Base-by-base conservation (phyloP, 2,113 vertebrate species). In the Pangasianodon hypophthalmus region DNA sequence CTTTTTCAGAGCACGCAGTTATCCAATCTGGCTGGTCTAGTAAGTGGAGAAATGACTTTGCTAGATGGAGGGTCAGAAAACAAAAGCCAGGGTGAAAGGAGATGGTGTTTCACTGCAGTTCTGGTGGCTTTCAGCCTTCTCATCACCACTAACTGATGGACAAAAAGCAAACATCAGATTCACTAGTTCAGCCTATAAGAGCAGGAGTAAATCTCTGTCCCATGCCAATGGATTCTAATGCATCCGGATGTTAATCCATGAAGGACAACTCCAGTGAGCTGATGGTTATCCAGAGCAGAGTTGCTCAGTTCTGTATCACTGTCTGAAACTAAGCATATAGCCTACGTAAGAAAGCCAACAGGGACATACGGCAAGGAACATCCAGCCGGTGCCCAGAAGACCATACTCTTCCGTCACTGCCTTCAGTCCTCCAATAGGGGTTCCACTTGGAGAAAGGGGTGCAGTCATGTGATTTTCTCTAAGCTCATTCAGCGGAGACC, bases 401-500 rank as follows among this genome's bases (percentile, higher is more conserved):
- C 84, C 75, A 85, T 84, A 75, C 62, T 83, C 84, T 91, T 91
- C 89, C 79, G 67, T 88, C 90, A 87, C 91, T 41, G 90, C 88
- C 91, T 94, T 89, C 58, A 88, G 91, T 92, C 44, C 90, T 92
- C 87, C 91, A 91, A 89, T 80, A 88, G 89, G 37, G 91, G 90
- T 91, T 90, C 90, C 87, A 88, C 80, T 88, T 94, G 92, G 92
- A 92, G 93, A 93, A 93, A 87, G 91, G 90, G 93, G 92, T 91
- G 92, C 79, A 88, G 88, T 96, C 91, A 79, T 89, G 89, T 94
- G 96, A 95, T 94, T 93, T 88, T 89, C 93, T 94, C 87, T 85
- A 90, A 91, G 86, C 91, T 52, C 92, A 62, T 94, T 95, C 95
- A 93, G 92, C 46, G 29, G 92, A 95, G 94, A 92, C 93, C 94